These are phyloP conservation scores for Scalopus aquaticus DNA, from an alignment of 2,113 vertebrate genomes.

Conservation along the genomic window DNA sequence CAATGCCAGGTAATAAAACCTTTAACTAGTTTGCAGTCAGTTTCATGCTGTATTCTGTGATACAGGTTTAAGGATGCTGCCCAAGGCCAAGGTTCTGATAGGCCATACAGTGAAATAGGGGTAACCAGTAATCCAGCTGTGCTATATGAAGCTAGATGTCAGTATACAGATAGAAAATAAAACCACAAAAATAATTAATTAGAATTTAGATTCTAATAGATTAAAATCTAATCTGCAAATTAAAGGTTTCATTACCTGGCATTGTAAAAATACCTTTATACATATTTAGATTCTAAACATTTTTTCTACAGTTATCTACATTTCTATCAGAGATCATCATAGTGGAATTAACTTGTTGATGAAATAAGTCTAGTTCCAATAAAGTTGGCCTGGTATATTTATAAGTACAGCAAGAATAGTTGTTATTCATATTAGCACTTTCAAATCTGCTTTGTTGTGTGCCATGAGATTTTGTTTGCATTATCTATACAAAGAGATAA, in stretches of 20 bases:
- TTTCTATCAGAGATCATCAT: not conserved
- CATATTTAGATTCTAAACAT: no score
- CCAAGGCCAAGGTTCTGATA: not conserved
- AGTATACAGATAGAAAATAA: no score
- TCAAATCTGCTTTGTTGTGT: not conserved
- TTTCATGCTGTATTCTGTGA: not conserved
- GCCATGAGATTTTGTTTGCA: not conserved
- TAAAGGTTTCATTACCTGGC: no score
- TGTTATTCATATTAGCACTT: not conserved
- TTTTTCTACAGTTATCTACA: not conserved
- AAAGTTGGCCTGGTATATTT: not conserved
- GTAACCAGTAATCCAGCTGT: not conserved
- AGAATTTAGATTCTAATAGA: no score
- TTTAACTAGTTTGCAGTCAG: not conserved
- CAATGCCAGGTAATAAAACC: not conserved
- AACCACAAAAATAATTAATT: no score
- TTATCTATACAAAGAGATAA: not conserved
- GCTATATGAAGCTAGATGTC: not conserved
- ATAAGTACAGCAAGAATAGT: not conserved
- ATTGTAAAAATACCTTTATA: no score
- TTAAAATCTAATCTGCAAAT: no score
- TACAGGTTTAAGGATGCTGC: not conserved
- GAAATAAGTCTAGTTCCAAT: not conserved
- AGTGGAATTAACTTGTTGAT: not conserved
- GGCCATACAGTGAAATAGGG: not conserved